Evolutionary conservation across 2,888 invertebrate species (phyloP).

Genomic region (Lycaena phlaeas): DNA sequence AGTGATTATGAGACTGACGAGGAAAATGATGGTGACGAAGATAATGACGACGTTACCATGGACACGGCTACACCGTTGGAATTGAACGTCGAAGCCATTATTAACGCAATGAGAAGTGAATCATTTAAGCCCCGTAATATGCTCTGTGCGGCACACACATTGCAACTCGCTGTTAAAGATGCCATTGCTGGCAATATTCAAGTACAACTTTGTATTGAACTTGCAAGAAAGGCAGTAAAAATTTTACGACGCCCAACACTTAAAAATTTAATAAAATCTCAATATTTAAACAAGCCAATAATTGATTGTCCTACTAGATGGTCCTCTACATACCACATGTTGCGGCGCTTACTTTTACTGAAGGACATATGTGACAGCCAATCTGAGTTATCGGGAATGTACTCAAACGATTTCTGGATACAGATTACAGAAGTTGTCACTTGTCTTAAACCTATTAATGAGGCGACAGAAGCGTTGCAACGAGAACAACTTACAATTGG

Average conservation of each 20-base stretch:
- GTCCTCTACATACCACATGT: background rate
- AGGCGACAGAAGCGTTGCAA: background rate
- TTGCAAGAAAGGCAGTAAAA: background rate
- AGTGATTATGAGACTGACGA: constrained; percentile 1
- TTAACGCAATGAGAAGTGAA: constrained; percentile 1
- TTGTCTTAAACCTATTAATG: constrained; percentile 1
- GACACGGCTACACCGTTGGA: background rate
- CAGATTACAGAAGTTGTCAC: background rate
- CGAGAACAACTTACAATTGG: constrained; percentile 4
- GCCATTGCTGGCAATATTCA: background rate
- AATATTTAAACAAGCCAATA: background rate
- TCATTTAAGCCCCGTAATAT: background rate
- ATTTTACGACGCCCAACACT: background rate
- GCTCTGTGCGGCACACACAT: constrained; percentile 5
- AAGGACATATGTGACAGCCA: background rate
- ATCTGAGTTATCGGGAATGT: background rate
- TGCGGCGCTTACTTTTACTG: background rate
- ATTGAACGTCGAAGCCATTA: background rate
- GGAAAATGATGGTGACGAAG: constrained; percentile 4
- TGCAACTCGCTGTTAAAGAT: constrained; percentile 5
- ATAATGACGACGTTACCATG: background rate
- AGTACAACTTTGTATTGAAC: background rate
- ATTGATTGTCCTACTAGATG: constrained; percentile 7
- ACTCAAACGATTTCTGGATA: background rate
- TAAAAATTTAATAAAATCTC: background rate